Conservation (phyloP, 2,888 invertebrate species). For the Zelleria hepariella region DNA sequence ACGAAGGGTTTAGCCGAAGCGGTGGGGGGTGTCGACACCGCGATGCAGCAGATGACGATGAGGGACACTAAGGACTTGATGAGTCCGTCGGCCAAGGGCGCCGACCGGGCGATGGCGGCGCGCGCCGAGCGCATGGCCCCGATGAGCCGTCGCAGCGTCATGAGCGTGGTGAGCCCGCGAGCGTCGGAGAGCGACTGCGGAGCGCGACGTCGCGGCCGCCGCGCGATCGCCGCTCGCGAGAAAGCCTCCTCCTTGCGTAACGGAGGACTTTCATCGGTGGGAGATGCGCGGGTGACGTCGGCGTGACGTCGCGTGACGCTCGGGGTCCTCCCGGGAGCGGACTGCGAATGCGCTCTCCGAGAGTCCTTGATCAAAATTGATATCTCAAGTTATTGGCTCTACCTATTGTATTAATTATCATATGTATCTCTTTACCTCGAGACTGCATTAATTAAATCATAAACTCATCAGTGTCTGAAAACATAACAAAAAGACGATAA, state of each 20-base stretch:
- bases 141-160: slow-evolving; percentile 54
- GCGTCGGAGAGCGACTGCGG: slow-evolving; percentile 13
- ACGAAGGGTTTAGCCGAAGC: slow-evolving; percentile 63
- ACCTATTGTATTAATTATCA: too few relatives aligned
- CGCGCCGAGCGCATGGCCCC: slow-evolving; percentile 56
- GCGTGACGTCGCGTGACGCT: too few relatives aligned
- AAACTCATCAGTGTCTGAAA: too few relatives aligned
- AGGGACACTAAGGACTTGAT: slow-evolving; percentile 55
- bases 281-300: neutral
- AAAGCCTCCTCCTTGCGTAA: slow-evolving; percentile 5
- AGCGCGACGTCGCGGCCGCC: slow-evolving; percentile 25
- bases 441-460: too few relatives aligned
- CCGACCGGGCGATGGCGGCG: slow-evolving; percentile 46
- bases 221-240: slow-evolving; percentile 31
- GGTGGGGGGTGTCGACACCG: slow-evolving; percentile 56
- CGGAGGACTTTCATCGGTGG: neutral
- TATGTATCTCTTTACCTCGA: too few relatives aligned
- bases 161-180: slow-evolving; percentile 17
- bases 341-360: too few relatives aligned
- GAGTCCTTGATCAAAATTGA: too few relatives aligned
- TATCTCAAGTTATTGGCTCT: too few relatives aligned
- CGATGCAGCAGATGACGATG: slow-evolving; percentile 55
- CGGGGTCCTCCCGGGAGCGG: too few relatives aligned
- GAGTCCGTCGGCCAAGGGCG: slow-evolving; percentile 53
- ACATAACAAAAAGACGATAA: too few relatives aligned